Evolutionary conservation across 2,113 vertebrate genomes (phyloP), one percentile per base, ranked within the genome.

Genomic region (Archilochus colubris): DNA sequence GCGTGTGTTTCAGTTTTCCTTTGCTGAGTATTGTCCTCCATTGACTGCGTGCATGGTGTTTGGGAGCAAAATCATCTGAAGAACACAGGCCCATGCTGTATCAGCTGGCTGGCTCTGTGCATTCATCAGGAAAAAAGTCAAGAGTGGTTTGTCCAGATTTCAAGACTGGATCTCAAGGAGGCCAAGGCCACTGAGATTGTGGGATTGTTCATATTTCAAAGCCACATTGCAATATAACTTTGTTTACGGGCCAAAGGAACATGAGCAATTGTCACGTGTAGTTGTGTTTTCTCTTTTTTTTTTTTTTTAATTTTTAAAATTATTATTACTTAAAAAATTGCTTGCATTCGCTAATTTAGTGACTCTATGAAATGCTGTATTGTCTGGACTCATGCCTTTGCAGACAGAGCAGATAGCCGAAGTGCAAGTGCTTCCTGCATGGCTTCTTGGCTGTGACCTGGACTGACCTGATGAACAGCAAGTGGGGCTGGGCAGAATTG

Each of bases 381-480:
- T 93, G 91, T 89, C 85, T 88, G 85, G 79, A 57, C n/a, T 83
- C 31, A 63, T 89, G 68, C 90, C 90, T 74, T 86, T 94, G 90
- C 76, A 58, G 82, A 66, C 25, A 72, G 84, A 85, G 48, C 31
- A 77, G 91, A 91, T 50, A 94, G 24, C 82, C 81, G 61, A 78
- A 86, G 73, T 33, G 21, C 55, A 59, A 75, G 85, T 64, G 19
- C 73, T 94, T 91, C 75, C 86, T 83, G 73, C 58, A 38, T 2
- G 3, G 46, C 69, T 81, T 86, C 73, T 93, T 88, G 66, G 23
- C 76, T 95, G 82, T 0, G 25, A 92, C 92, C 91, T 82, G 53
- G 86, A 7, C 48, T 74, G 88, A 95, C 88, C 93, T 44, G 13
- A 7, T 4, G 43, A 78, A 48, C 1, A 4, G 55, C 80, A 53